Base-by-base conservation (phyloP, 2,113 vertebrate species). In the Amblyornis subalaris region DNA sequence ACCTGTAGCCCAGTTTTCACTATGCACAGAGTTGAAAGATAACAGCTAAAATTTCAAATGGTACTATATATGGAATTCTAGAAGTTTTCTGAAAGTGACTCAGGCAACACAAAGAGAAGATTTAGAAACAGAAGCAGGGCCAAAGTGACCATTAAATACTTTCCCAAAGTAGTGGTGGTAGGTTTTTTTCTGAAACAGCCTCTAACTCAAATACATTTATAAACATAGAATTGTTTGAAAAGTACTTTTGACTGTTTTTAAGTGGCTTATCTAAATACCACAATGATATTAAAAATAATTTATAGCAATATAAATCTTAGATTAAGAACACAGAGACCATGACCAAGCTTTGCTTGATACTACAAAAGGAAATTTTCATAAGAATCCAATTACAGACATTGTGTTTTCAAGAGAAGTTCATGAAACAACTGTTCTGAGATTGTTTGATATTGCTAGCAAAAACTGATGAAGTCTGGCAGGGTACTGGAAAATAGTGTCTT, bases 131-230 rank as follows among this genome's bases (percentile, higher is more conserved):
- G 17, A 72, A 82, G 33, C 18, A 42, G 35, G 16, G 84, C 18
- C 19, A 8, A 84, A 70, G 25, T 47, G 38, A 93, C 7, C 4
- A 10, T 58, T 87, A 83, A 67, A 71, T 19, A 51, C 3, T 67
- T 86, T 40, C 24, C 18, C 24, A 33, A 48, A 73, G 3, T 3
- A 0, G 10, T 20, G 10, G 2, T 24, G 1, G 2, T 7, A 64
- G 18, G 26, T 9, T 40, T 61, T 48, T 72, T 44, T 14, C 47
- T 54, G 22, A 55, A 91, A 54, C 4, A 55, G 60, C 1, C 8
- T 36, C 40, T 60, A 72, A 67, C 67, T 3, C 14, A 62, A 50
- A 62, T 35, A 66, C 1, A 60, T 35, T n/a, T 78, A 44, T 16
- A 45, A 81, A 74, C 31, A 60, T 61, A 48, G 9, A 89, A 69